These are phyloP conservation scores for Phalacrocorax aristotelis DNA, from an alignment of 2,113 vertebrate species.

Conservation along the genomic window DNA sequence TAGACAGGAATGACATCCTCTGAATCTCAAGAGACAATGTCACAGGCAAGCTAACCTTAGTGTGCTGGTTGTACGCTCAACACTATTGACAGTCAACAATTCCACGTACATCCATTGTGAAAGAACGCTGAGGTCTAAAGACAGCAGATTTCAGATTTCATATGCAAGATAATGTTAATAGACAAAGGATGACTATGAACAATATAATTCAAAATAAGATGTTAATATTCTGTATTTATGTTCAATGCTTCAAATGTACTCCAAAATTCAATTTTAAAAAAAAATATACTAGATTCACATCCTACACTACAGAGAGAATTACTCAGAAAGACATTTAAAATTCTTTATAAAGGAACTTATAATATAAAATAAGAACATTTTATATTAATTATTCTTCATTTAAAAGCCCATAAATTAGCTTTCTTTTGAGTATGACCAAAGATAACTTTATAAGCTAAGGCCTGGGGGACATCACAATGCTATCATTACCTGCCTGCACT, in stretches of 20 bases:
- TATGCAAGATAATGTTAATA: background rate
- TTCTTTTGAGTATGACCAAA: slow-evolving; percentile 2
- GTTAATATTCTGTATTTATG: background rate
- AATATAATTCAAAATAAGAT: background rate
- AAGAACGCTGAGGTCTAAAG: background rate
- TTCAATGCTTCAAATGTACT: background rate
- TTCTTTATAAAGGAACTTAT: slow-evolving; percentile 44
- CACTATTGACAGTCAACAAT: slow-evolving; percentile 23
- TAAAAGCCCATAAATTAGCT: slow-evolving; percentile 17
- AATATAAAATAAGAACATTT: slow-evolving; percentile 44
- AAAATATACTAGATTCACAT: background rate
- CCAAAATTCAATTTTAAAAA: background rate
- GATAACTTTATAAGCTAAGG: background rate
- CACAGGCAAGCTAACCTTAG: background rate
- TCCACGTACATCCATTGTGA: fast-evolving
- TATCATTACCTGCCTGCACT: background rate
- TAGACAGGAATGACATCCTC: slow-evolving; percentile 46
- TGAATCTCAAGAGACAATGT: slow-evolving; percentile 44
- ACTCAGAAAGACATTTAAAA: slow-evolving; percentile 44
- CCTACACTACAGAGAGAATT: background rate
- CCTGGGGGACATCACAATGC: background rate
- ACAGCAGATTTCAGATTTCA: background rate
- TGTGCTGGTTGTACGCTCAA: background rate
- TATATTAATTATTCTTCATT: slow-evolving; percentile 35
- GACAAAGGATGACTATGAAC: background rate